A percentile compares a stretch with the other conserved stretches of the same genome.
phyloP scores from a whole-genome alignment of 30 jellyfish, hydroid and myxozoan genomes.

The Clytia hemisphaerica region DNA sequence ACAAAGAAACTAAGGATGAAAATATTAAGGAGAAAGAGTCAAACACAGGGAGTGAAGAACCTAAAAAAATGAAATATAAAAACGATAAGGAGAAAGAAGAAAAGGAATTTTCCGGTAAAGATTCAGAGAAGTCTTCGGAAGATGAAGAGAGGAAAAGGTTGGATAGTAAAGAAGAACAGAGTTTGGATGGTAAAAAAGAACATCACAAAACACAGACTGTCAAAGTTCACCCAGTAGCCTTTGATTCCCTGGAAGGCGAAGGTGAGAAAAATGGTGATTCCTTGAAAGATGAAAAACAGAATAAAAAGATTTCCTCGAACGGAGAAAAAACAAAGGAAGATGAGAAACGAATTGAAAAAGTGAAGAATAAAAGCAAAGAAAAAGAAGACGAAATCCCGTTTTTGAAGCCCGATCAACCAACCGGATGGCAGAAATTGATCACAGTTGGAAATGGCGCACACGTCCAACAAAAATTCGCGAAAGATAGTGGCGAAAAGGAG shows the following conservation, averaged over 20 bases:
- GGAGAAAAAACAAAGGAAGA: too few species aligned
- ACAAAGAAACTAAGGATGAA: neutral
- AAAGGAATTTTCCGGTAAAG: neutral
- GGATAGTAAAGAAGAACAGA: neutral
- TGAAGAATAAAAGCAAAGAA: too few species aligned
- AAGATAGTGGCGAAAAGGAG: neutral
- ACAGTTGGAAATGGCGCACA: too few species aligned
- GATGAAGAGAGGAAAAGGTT: neutral
- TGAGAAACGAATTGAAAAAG: too few species aligned
- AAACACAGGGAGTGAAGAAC: conserved; percentile 14
- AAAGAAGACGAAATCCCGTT: neutral
- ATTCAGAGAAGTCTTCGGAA: neutral
- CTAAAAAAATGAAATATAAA: neutral
- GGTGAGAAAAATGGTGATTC: neutral
- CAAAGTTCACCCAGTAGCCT: neutral
- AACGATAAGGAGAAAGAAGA: conserved; percentile 11
- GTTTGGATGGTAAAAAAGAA: neutral
- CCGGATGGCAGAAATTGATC: conserved; percentile 10
- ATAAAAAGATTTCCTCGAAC: too few species aligned
- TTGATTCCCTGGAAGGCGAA: neutral
- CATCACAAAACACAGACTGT: neutral
- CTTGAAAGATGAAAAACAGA: neutral
- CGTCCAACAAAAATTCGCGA: too few species aligned
- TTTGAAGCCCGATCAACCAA: conserved; percentile 14
- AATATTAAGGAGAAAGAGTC: conserved; percentile 3